phyloP scores from a whole-genome alignment of 1,140 invertebrate genomes.

The Drosophila oshimai region DNA sequence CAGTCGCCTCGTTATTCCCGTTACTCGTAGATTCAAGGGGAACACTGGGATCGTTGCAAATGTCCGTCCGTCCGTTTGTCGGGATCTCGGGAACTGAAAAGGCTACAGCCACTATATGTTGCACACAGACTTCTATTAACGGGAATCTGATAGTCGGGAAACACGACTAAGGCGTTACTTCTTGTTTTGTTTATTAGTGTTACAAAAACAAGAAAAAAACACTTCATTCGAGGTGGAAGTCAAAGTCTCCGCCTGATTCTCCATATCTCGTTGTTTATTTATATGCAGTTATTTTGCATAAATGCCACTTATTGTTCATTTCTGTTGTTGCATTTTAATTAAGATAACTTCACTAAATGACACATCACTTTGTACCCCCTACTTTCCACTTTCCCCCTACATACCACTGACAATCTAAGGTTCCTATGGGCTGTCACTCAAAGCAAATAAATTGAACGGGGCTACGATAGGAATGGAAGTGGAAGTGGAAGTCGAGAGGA shows the following conservation, averaged over 20 bases:
- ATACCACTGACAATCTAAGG: background rate
- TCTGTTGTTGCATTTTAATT: slow-evolving; percentile 67
- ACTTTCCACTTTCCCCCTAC: background rate
- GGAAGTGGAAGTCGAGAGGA: no score
- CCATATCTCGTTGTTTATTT: slow-evolving; percentile 30
- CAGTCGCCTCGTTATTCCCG: slow-evolving; percentile 24
- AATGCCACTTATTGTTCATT: slow-evolving; percentile 30
- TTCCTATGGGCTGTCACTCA: slow-evolving; percentile 12
- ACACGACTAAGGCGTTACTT: no score
- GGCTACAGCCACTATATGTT: no score
- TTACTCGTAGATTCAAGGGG: no score
- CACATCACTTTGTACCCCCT: slow-evolving; percentile 9
- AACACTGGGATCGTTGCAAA: no score
- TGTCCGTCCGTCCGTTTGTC: no score
- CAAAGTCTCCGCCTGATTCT: slow-evolving; percentile 17
- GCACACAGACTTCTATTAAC: no score
- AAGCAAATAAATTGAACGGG: background rate
- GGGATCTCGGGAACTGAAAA: no score
- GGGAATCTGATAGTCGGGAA: no score
- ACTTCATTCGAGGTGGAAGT: slow-evolving; percentile 4
- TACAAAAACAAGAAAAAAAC: background rate
- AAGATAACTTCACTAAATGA: slow-evolving; percentile 73
- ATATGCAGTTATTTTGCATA: slow-evolving; percentile 31
- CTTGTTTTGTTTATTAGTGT: slow-evolving; percentile 60
- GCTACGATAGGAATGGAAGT: background rate